Percentiles rank a stretch among this genome's conserved stretches.
Evolutionary conservation across 2,797 vertebrate species (phyloP).

Genomic region (Leptodactylus fallax): DNA sequence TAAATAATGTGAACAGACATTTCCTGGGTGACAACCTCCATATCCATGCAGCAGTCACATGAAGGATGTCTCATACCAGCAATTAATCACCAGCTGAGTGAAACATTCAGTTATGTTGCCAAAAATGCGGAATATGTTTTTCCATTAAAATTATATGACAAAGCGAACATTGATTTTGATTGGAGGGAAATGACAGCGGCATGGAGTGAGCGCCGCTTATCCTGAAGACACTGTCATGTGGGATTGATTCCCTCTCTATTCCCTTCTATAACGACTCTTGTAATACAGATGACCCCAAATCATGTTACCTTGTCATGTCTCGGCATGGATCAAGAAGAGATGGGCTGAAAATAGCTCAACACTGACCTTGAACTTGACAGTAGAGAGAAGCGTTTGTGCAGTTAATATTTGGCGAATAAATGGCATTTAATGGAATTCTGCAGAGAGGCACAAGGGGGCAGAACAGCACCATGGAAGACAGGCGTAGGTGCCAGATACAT

Average conservation of each 20-base stretch:
- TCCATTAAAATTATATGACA: conserved; percentile 82
- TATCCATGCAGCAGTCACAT: not conserved
- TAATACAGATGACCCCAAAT: conserved; percentile 92
- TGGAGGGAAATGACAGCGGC: conserved; percentile 79
- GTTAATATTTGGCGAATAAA: conserved; percentile 68
- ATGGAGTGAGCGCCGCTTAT: conserved; percentile 89
- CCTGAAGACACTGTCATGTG: conserved; percentile 95
- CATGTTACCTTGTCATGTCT: conserved; percentile 96
- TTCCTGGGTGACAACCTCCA: not conserved
- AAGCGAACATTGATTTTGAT: conserved; percentile 80
- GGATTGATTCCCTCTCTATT: conserved; percentile 91
- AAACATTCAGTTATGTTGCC: conserved; percentile 82
- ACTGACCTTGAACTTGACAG: conserved; percentile 88
- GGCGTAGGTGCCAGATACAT: conserved; percentile 32
- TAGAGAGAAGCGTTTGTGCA: conserved; percentile 74
- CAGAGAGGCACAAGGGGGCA: conserved; percentile 87
- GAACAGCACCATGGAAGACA: conserved; percentile 82
- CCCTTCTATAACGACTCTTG: conserved; percentile 86
- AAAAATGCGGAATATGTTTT: conserved; percentile 77
- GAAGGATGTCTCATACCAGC: conserved; percentile 58
- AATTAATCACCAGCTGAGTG: conserved; percentile 68
- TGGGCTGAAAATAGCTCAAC: conserved; percentile 90
- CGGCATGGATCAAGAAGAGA: conserved; percentile 89
- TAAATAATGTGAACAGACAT: not conserved
- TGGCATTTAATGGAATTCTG: conserved; percentile 68